These are phyloP conservation scores for Brachypodius melanocephalos DNA, from an alignment of 2,113 vertebrate species.

Conservation along the genomic window DNA sequence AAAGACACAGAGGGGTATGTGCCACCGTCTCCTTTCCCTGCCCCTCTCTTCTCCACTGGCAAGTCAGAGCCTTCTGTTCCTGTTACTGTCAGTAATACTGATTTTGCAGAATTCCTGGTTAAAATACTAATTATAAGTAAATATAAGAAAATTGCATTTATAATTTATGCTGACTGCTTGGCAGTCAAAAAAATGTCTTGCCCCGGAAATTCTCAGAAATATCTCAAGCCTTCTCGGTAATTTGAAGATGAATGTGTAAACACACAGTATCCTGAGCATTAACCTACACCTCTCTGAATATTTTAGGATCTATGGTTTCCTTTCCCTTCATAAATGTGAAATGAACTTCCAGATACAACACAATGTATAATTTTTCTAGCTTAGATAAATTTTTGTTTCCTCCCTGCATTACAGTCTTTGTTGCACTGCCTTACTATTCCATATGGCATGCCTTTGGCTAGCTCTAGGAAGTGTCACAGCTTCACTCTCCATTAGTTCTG, in stretches of 20 bases:
- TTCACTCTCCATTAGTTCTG: neutral
- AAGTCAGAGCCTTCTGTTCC: neutral
- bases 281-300: neutral
- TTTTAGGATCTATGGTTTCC: neutral
- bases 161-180: neutral
- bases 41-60: rapidly evolving
- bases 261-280: neutral
- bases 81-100: neutral
- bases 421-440: neutral
- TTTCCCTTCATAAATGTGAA: neutral
- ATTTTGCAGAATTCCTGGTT: neutral
- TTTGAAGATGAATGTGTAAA: neutral
- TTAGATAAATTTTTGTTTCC: neutral
- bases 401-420: neutral
- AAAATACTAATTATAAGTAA: neutral
- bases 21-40: neutral
- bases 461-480: neutral
- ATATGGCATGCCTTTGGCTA: constrained; percentile 33
- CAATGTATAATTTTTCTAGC: neutral
- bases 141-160: neutral
- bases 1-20: neutral
- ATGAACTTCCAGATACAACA: neutral
- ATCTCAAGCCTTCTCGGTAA: neutral
- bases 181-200: neutral
- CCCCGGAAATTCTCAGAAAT: neutral